These are phyloP conservation scores for Acinonyx jubatus DNA, from an alignment of 2,113 vertebrate genomes.

Conservation along the genomic window DNA sequence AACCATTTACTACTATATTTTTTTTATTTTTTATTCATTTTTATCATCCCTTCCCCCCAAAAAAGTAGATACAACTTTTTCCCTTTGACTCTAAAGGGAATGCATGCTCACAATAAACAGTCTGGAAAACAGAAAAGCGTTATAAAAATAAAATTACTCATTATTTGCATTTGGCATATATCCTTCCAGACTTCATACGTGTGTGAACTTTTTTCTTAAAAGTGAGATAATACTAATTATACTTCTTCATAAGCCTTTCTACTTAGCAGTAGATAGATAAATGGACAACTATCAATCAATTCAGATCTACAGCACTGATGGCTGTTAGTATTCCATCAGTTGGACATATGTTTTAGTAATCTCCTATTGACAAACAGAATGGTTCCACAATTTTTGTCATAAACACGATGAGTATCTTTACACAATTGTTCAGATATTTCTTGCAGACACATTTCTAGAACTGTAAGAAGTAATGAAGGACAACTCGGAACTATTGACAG, in stretches of 20 bases:
- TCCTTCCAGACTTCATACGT: neutral
- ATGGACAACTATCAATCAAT: neutral
- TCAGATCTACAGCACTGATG: neutral
- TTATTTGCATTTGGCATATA: neutral
- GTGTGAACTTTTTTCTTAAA: neutral
- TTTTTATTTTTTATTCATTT: neutral
- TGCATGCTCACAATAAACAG: neutral
- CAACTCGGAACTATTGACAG: neutral
- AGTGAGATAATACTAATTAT: neutral
- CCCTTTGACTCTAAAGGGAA: neutral
- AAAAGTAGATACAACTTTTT: neutral
- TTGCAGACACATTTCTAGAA: neutral
- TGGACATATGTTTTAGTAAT: neutral
- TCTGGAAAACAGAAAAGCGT: neutral
- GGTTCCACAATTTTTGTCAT: neutral
- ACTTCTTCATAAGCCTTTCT: neutral
- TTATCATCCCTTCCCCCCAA: no score
- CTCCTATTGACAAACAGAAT: neutral
- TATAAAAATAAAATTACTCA: neutral
- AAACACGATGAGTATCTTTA: neutral
- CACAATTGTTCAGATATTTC: neutral
- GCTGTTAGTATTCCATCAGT: neutral
- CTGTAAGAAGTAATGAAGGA: neutral
- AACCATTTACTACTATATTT: neutral
- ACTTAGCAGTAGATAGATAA: neutral